These are phyloP conservation scores for Harpagus bidentatus DNA, from an alignment of 2,113 vertebrate genomes.

Conservation along the genomic window DNA sequence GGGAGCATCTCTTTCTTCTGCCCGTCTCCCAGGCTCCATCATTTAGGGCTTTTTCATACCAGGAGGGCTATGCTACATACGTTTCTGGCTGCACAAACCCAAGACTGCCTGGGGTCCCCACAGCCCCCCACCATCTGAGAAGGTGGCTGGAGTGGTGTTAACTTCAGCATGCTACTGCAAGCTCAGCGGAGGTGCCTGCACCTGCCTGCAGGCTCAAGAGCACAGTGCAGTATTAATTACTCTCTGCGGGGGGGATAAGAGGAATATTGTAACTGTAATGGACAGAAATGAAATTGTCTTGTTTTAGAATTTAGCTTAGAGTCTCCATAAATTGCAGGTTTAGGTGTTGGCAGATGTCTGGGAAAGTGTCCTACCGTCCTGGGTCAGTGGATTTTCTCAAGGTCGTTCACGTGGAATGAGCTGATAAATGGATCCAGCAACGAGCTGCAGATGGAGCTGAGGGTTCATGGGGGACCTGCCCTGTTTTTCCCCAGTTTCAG, in stretches of 20 bases:
- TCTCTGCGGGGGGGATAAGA: background rate
- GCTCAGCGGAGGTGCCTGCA: slow-evolving; percentile 2
- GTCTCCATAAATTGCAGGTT: slow-evolving; percentile 39
- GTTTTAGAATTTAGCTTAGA: background rate
- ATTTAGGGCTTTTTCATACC: background rate
- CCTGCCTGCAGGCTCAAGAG: background rate
- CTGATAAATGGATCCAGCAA: slow-evolving; percentile 39
- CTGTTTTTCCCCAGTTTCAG: slow-evolving; percentile 11
- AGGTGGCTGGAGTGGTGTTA: background rate
- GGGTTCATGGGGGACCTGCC: slow-evolving; percentile 38
- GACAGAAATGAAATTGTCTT: slow-evolving; percentile 32
- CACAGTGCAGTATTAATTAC: background rate
- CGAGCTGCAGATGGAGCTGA: slow-evolving; percentile 31
- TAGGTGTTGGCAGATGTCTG: slow-evolving; percentile 53
- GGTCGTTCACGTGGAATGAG: slow-evolving; percentile 39
- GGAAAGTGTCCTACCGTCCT: slow-evolving; percentile 35
- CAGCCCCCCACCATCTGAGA: background rate
- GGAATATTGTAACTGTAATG: background rate
- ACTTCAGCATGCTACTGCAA: background rate
- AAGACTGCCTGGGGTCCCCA: background rate
- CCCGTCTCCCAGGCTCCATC: background rate
- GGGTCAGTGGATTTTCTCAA: slow-evolving; percentile 54
- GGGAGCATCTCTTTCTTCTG: background rate
- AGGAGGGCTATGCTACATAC: background rate
- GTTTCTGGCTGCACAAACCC: background rate